A percentile compares a stretch with the other conserved stretches of the same genome.
phyloP scores from a whole-genome alignment of 1,140 invertebrate genomes.

The Stenopsyche tienmushanensis region DNA sequence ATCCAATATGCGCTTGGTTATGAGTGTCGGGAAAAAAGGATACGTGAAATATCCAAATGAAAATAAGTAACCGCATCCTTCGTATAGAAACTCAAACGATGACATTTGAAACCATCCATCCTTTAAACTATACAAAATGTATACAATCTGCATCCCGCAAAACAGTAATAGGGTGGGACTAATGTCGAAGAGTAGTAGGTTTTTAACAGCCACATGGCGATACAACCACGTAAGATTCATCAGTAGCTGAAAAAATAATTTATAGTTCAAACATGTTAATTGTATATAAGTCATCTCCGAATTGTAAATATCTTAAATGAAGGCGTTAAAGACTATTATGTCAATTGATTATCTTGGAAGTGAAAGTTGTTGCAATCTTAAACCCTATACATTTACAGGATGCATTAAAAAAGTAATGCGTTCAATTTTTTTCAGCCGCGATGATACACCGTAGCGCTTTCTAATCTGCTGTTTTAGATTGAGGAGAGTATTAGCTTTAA shows the following conservation, averaged over 20 bases:
- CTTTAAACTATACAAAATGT: conserved; percentile 62
- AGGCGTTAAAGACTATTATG: too few species aligned
- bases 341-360: conserved; percentile 48
- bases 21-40: conserved; percentile 61
- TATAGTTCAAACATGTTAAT: conserved; percentile 19
- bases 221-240: conserved; percentile 47
- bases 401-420: too few species aligned
- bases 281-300: conserved; percentile 48
- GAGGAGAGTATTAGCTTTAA: too few species aligned
- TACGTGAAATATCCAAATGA: conserved; percentile 62
- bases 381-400: too few species aligned
- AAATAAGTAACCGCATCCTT: conserved; percentile 71
- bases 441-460: too few species aligned
- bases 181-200: conserved; percentile 17
- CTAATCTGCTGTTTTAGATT: too few species aligned
- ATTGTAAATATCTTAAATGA: conserved; percentile 44
- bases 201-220: conserved; percentile 37
- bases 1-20: conserved; percentile 58
- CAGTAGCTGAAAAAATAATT: conserved; percentile 46
- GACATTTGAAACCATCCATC: conserved; percentile 65
- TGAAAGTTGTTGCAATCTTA: conserved; percentile 11
- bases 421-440: too few species aligned
- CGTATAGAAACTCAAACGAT: conserved; percentile 68
- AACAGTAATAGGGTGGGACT: conserved; percentile 48
- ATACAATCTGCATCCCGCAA: conserved; percentile 59